Base-by-base conservation (phyloP, 1,140 invertebrate genomes). In the Caerostris extrusa region DNA sequence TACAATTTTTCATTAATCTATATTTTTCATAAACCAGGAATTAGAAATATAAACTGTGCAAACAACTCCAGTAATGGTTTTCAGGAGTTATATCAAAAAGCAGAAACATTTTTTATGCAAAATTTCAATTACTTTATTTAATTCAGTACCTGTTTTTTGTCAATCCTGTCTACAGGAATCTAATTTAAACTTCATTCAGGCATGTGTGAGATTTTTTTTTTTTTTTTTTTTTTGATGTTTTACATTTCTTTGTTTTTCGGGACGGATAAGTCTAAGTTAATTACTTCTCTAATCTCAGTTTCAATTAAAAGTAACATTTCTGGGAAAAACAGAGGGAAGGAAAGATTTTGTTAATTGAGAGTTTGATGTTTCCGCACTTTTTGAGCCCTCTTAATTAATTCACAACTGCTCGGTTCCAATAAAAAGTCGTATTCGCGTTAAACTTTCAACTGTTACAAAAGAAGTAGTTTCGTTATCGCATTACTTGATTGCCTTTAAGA, bases 271-370 rank as follows among this genome's bases (percentile, higher is more conserved):
- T 19, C 53, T 77, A 77, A n/a, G 71, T 12, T 77, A 77, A 77
- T 77, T 77, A 77, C 34, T 34, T 50, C 53, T 77, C 34, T 77
- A 77, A 77, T 77, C 71, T 12, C 34, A 50, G 71, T 34, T 77
- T 77, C 53, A 77, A 77, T 77, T 77, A 77, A 19, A 77, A 77
- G 6, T 14, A 67, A 67, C 61, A 67, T 67, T 67, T 67, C 61
- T 67, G n/a, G 5, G 1, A 17, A 64, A 77, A 77, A 77, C 19
- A 53, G 50, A 77, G 50, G 2, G 53, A 10, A 12, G 3, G 53
- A 8, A 53, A 77, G 71, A 77, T 77, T 77, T 77, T 50, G 3
- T 34, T 77, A 77, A 77, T 77, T 77, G 53, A 50, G 53, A 34
- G 34, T 77, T 77, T 77, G 71, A 14, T 77, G 71, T 77, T 77